Evolutionary conservation across 2,113 vertebrate species (phyloP), one percentile per base, ranked within the genome.

Genomic region (Saguinus imperator): DNA sequence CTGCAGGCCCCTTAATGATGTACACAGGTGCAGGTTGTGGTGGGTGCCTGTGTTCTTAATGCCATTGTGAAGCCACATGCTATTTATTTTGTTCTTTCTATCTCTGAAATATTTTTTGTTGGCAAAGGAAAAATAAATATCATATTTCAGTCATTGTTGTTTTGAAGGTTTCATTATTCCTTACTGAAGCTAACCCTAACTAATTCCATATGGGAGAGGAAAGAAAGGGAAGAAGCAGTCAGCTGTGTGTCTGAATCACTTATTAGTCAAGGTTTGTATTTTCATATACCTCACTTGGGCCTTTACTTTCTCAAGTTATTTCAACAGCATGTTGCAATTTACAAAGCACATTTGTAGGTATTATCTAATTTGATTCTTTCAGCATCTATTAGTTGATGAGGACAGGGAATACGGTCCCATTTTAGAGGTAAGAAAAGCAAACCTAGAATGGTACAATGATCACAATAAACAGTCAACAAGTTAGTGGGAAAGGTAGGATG

Each of bases 341-440:
- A 13, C 37, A 77, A 87, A 73, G 48, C 18, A 27, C 0, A 86
- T 25, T 25, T 52, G 17, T 91, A 16, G 73, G 35, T 68, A 37
- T 90, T 83, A 75, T 37, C 16, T 55, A 77, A 86, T 68, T 58
- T 75, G 83, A 87, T 85, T 20, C n/a, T 76, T 80, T 37, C 43
- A 73, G 50, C 25, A 66, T 81, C 40, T 77, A 8, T 86, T 84
- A 66, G 43, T 94, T 87, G 58, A 6, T 43, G 58, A 88, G 82
- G 4, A n/a, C 10, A 61, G 68, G 85, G 75, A 72, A 18, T 66
- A 55, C 61, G 48, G 23, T 92, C 45, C 40, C 3, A 12, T 48
- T 93, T 89, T 81, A 89, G 45, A 91, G n/a, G 11, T 89, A 37
- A 93, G 73, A 93, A 92, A 91, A 73, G 25, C 80, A 76, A 94